phyloP scores from a whole-genome alignment of 1,140 invertebrate species.

The Acromyrmex echinatior region DNA sequence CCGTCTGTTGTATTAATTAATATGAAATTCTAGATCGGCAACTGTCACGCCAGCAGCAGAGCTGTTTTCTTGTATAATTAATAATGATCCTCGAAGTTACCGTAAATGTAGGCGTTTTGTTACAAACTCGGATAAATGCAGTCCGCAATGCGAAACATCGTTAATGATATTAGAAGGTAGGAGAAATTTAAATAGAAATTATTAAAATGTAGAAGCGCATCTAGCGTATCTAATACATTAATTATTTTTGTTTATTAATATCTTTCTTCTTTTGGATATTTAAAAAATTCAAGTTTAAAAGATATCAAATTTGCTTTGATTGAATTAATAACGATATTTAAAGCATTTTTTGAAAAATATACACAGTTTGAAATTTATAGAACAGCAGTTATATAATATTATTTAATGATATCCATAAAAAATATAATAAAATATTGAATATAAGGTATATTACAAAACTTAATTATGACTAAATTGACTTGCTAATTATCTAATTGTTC shows the following conservation, averaged over 20 bases:
- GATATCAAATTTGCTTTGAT: neutral
- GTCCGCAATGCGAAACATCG: slow-evolving; percentile 32
- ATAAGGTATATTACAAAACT: neutral
- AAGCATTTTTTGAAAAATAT: neutral
- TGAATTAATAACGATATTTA: slow-evolving; percentile 4
- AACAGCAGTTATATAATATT: too few species aligned
- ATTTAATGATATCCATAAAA: neutral
- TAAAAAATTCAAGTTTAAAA: neutral
- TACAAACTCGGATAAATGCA: slow-evolving; percentile 35
- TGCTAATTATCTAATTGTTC: neutral
- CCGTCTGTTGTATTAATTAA: slow-evolving; percentile 63
- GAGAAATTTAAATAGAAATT: slow-evolving; percentile 6
- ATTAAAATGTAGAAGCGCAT: slow-evolving; percentile 25
- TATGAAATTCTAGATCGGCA: slow-evolving; percentile 60
- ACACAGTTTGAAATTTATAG: neutral
- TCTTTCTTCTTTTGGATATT: neutral
- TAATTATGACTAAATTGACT: neutral
- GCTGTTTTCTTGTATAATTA: slow-evolving; percentile 52
- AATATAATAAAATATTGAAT: neutral
- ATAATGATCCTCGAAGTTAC: slow-evolving; percentile 42
- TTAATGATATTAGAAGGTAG: slow-evolving; percentile 34
- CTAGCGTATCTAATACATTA: slow-evolving; percentile 18
- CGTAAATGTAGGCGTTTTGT: slow-evolving; percentile 42
- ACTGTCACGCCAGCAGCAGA: slow-evolving; percentile 33
- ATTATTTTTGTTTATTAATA: slow-evolving; percentile 19